phyloP scores from a whole-genome alignment of 2,797 vertebrate genomes.

The Lepus oiostolus region DNA sequence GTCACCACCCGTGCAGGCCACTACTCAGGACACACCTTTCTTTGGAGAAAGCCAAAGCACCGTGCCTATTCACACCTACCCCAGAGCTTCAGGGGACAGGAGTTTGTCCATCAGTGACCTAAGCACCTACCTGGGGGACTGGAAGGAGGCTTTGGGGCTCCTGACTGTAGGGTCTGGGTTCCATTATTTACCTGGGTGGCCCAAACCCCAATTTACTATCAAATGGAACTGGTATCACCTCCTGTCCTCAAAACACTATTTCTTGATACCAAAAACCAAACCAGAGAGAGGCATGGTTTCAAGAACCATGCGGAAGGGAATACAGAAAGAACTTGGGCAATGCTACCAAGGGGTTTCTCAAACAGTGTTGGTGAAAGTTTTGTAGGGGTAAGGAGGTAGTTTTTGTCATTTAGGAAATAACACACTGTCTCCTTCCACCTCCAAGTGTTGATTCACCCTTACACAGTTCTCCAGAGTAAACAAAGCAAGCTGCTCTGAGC shows the following conservation, averaged over 20 bases:
- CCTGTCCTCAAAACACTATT: background rate
- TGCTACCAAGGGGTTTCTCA: background rate
- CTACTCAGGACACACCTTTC: background rate
- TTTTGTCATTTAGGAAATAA: background rate
- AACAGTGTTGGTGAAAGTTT: background rate
- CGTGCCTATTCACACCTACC: background rate
- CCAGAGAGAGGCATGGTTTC: background rate
- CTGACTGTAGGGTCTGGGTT: background rate
- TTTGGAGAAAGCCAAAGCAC: background rate
- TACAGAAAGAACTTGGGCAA: background rate
- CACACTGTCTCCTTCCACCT: background rate
- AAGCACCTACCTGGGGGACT: background rate
- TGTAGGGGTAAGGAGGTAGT: background rate
- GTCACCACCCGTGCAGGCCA: background rate
- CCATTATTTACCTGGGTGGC: background rate
- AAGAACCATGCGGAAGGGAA: background rate
- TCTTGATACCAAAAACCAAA: background rate
- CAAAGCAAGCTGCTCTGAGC: background rate
- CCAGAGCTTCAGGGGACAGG: background rate
- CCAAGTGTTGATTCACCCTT: background rate
- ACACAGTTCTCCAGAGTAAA: background rate
- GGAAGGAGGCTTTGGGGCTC: background rate
- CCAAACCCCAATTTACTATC: background rate
- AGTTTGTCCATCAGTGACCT: accelerated
- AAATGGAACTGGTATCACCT: background rate